Evolutionary conservation across 2,113 vertebrate species (phyloP), one percentile per base, ranked within the genome.

Genomic region (Solea senegalensis): DNA sequence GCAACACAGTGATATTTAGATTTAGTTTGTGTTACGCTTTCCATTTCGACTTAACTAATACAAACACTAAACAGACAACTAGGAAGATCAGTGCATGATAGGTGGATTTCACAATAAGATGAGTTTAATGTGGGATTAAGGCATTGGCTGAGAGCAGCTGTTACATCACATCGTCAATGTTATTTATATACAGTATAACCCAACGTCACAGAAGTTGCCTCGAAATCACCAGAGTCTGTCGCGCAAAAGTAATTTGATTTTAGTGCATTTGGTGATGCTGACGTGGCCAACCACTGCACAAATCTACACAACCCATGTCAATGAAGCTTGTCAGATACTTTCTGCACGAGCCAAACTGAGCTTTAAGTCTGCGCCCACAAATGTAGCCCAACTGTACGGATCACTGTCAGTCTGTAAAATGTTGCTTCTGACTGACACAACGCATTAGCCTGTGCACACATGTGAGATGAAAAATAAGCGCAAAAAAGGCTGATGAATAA

Each of bases 301-400:
- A 34, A 43, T 65, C 39, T 15, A 28, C 52, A 43, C 4, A 8
- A 67, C 66, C 52, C 34, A 40, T 57, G 60, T 78, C 64, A 65
- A 73, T 52, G 63, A 51, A 21, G 63, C 69, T 46, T 69, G 52
- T 70, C 52, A 7, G 26, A 54, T 72, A 59, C 55, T 46, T 27
- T 49, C 26, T 45, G 54, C 54, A 54, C 54, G 50, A 48, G 77
- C 14, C 67, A 63, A 60, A 14, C 16, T 8, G 45, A 63, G 46
- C 61, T 12, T 59, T 46, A 56, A 54, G 59, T 43, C 26, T 44
- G 46, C 53, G 62, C 28, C 69, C 39, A 40, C 16, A 6, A 64
- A 63, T 41, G 44, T n/a, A 27, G 14, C 43, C 3, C 15, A 27
- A 60, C 43, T 51, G 15, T 7, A 9, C 4, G 60, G 72, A 74